A percentile compares a stretch with the other conserved stretches of the same genome.
Evolutionary conservation across 2,888 invertebrate genomes (phyloP).

Genomic region (Branchipolynoe longqiensis): DNA sequence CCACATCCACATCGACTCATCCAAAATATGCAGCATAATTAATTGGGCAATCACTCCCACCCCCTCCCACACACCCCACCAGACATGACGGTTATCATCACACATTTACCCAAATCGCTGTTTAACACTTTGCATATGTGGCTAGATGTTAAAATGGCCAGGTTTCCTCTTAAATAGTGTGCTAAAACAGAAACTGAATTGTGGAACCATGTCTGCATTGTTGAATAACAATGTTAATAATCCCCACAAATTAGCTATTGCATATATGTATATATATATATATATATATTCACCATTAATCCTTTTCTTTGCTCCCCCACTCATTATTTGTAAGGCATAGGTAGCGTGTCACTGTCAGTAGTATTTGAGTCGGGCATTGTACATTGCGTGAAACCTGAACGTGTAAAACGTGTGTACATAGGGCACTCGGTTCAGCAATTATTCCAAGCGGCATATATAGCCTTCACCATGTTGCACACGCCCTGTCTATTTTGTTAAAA

Average conservation of each 20-base stretch:
- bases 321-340: neutral
- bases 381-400: neutral
- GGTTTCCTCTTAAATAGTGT: too few species aligned
- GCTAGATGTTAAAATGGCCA: too few species aligned
- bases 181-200: neutral
- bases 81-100: too few species aligned
- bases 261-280: neutral
- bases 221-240: too few species aligned
- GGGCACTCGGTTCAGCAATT: neutral
- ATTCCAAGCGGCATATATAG: neutral
- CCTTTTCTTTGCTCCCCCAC: neutral
- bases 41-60: too few species aligned
- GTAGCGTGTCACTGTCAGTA: too few species aligned
- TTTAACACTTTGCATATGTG: too few species aligned
- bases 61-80: too few species aligned
- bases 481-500: neutral
- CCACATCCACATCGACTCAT: too few species aligned
- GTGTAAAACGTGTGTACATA: slow-evolving; percentile 6
- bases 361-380: neutral
- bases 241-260: neutral
- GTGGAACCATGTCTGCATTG: neutral
- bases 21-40: too few species aligned
- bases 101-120: too few species aligned
- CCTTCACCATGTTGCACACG: neutral
- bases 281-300: neutral